Conservation (phyloP, 2,113 vertebrate genomes). For the Clarias batrachus region DNA sequence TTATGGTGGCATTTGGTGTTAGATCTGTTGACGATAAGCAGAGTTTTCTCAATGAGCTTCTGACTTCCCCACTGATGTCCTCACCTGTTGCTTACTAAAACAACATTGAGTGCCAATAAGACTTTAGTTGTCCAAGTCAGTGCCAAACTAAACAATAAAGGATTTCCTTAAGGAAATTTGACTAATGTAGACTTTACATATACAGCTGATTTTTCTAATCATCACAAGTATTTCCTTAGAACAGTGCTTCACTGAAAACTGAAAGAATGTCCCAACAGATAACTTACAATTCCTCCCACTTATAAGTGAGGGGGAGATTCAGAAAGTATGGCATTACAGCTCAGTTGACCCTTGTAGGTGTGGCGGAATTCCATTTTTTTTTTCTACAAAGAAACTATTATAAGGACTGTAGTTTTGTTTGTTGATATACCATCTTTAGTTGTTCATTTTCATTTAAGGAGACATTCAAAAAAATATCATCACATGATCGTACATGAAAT, state of each 20-base stretch:
- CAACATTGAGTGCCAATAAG: constrained; percentile 40
- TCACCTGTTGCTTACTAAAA: constrained; percentile 55
- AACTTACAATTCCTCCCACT: constrained; percentile 48
- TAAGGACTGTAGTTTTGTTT: not conserved
- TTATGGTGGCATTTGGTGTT: constrained; percentile 11
- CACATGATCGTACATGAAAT: no score
- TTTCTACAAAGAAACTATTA: constrained; percentile 37
- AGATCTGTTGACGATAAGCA: constrained; percentile 34
- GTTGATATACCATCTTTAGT: not conserved
- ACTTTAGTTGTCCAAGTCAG: constrained; percentile 58
- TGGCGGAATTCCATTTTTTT: constrained; percentile 59
- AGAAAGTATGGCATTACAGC: constrained; percentile 35
- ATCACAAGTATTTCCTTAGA: constrained; percentile 28
- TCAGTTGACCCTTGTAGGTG: constrained; percentile 50
- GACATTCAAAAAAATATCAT: no score
- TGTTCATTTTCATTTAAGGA: no score
- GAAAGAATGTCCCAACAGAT: constrained; percentile 39
- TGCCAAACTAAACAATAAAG: constrained; percentile 50
- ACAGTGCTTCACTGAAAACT: constrained; percentile 45
- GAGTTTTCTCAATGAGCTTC: constrained; percentile 14
- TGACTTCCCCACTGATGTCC: constrained; percentile 1
- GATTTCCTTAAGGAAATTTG: constrained; percentile 42
- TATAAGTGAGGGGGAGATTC: constrained; percentile 29
- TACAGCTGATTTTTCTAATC: not conserved
- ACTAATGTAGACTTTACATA: constrained; percentile 38